These are phyloP conservation scores for Phrynocephalus guinanensis DNA, from an alignment of 2,797 vertebrate species.

Conservation along the genomic window DNA sequence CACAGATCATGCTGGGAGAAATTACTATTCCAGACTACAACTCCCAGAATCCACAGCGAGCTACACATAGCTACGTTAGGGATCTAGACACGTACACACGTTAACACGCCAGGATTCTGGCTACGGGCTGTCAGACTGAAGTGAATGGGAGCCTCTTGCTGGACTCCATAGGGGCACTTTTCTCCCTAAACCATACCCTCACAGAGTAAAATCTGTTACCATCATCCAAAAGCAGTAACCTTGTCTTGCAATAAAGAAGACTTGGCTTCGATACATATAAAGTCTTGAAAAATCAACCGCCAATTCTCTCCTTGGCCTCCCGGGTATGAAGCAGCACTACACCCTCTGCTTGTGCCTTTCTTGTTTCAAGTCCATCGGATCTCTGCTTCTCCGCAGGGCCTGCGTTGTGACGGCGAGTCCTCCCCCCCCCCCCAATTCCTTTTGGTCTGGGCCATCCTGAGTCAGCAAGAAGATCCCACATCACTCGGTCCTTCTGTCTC, in stretches of 20 bases:
- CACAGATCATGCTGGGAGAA: too few species aligned
- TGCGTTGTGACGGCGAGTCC: not conserved
- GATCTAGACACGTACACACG: too few species aligned
- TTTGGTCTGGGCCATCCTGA: not conserved
- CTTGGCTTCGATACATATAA: too few species aligned
- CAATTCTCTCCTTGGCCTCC: not conserved
- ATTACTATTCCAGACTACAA: too few species aligned
- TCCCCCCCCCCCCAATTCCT: conserved; percentile 13
- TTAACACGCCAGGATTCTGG: too few species aligned
- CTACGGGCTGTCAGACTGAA: not conserved
- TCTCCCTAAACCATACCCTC: not conserved
- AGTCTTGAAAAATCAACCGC: not conserved
- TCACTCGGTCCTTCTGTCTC: conserved; percentile 79
- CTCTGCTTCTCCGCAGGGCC: conserved; percentile 8
- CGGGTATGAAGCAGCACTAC: not conserved
- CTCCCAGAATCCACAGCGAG: too few species aligned
- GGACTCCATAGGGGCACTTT: not conserved
- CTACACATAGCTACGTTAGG: too few species aligned
- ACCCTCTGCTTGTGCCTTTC: not conserved
- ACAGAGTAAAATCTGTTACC: not conserved
- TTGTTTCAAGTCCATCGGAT: not conserved
- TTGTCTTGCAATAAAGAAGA: not conserved
- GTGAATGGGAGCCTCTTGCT: not conserved
- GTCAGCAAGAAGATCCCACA: conserved; percentile 82
- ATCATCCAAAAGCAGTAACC: not conserved